Evolutionary conservation across 1,140 invertebrate genomes (phyloP).

Genomic region (Drosophila chauvacae): DNA sequence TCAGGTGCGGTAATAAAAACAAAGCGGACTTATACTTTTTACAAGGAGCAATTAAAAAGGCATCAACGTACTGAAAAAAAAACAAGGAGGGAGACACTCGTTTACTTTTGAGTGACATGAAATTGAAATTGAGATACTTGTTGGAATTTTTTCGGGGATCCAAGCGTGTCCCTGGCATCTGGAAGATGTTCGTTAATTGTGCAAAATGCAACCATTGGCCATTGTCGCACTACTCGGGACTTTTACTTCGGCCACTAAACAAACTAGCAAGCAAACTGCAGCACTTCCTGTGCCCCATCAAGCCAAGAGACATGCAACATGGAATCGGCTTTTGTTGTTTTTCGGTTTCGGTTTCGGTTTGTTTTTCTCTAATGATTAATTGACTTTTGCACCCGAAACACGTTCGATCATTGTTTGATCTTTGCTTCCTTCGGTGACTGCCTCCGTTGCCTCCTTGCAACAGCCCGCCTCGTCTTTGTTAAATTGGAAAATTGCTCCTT

Average conservation of each 20-base stretch:
- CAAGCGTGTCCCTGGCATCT: conserved; percentile 60
- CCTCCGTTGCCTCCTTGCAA: conserved; percentile 1
- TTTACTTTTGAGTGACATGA: conserved; percentile 26
- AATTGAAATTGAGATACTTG: conserved; percentile 51
- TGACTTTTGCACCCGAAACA: conserved; percentile 78
- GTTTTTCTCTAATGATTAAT: conserved; percentile 74
- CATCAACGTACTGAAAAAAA: conserved; percentile 29
- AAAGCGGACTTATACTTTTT: conserved; percentile 4
- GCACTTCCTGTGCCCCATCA: conserved; percentile 47
- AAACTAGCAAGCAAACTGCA: conserved; percentile 20
- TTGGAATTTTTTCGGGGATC: conserved; percentile 54
- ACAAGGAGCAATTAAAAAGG: conserved; percentile 59
- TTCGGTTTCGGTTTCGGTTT: not conserved
- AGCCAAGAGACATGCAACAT: conserved; percentile 45
- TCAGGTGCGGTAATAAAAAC: conserved; percentile 6
- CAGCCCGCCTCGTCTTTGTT: conserved; percentile 30
- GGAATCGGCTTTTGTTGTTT: conserved; percentile 44
- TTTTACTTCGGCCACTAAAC: conserved; percentile 54
- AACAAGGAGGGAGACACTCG: conserved; percentile 35
- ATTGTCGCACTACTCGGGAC: conserved; percentile 59
- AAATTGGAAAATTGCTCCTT: conserved; percentile 56
- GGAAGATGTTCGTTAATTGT: conserved; percentile 63
- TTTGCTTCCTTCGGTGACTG: conserved; percentile 43
- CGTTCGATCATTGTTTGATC: conserved; percentile 74
- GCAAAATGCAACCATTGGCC: conserved; percentile 65